Conservation (phyloP, 2,888 invertebrate species). For the Apodemia mormo region DNA sequence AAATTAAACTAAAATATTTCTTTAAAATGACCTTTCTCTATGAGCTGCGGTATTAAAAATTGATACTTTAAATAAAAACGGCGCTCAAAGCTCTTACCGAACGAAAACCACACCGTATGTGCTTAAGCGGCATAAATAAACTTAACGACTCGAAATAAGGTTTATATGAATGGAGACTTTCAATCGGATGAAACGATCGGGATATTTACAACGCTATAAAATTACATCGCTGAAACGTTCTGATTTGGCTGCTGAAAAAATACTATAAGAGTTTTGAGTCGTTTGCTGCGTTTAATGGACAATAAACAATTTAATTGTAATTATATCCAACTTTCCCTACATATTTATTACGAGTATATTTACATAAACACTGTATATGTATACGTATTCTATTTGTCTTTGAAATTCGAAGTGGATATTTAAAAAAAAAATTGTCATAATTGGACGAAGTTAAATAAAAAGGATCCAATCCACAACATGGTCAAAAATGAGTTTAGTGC, state of each 20-base stretch:
- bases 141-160: slow-evolving; percentile 41
- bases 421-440: too few species aligned
- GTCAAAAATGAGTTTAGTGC: too few species aligned
- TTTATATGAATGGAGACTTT: slow-evolving; percentile 40
- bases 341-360: too few species aligned
- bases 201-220: slow-evolving; percentile 61
- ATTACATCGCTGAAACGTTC: slow-evolving; percentile 58
- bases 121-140: slow-evolving; percentile 26
- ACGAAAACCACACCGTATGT: slow-evolving; percentile 3
- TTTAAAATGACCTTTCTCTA: too few species aligned
- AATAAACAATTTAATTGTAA: not conserved
- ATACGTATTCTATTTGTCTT: too few species aligned
- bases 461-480: too few species aligned
- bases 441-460: too few species aligned
- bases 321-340: not conserved
- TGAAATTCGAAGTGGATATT: too few species aligned
- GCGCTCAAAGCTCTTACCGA: not conserved
- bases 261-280: slow-evolving; percentile 4
- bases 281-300: not conserved
- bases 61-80: slow-evolving; percentile 12
- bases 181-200: slow-evolving; percentile 48
- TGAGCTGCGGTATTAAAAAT: not conserved
- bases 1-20: too few species aligned
- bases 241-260: slow-evolving; percentile 55
- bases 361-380: too few species aligned